These are phyloP conservation scores for Papilio glaucus DNA, from an alignment of 1,140 invertebrate species.

Conservation along the genomic window DNA sequence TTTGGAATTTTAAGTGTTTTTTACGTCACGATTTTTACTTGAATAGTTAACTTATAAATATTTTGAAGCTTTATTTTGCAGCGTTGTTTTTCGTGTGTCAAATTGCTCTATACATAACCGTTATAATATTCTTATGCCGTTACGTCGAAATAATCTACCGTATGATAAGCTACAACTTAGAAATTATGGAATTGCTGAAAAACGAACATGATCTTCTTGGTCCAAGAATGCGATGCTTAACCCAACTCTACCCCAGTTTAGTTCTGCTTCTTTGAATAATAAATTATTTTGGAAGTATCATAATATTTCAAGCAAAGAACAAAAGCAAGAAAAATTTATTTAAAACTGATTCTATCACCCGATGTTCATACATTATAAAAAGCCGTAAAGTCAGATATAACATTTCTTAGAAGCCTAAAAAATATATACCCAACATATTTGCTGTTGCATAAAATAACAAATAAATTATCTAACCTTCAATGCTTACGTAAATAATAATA, in stretches of 20 bases:
- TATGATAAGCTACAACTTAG: slow-evolving; percentile 36
- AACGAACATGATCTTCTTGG: slow-evolving; percentile 44
- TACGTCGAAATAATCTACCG: slow-evolving; percentile 24
- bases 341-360: too few relatives aligned
- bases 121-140: slow-evolving; percentile 7
- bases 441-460: slow-evolving; percentile 29
- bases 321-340: neutral
- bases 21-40: slow-evolving; percentile 34
- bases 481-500: neutral
- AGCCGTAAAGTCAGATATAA: neutral
- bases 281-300: slow-evolving; percentile 1
- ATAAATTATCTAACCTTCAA: neutral
- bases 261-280: slow-evolving; percentile 39
- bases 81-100: slow-evolving; percentile 62
- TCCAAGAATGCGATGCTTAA: slow-evolving; percentile 67
- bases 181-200: slow-evolving; percentile 47
- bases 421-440: neutral
- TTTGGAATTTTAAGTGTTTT: too few relatives aligned
- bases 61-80: slow-evolving; percentile 60
- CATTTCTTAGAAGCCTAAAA: neutral
- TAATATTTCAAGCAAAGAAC: slow-evolving; percentile 31
- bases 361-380: neutral
- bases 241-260: slow-evolving; percentile 46
- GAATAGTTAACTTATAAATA: slow-evolving; percentile 43
- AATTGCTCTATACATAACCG: slow-evolving; percentile 47